A percentile compares a stretch with the other conserved stretches of the same genome.
Evolutionary conservation across 2,797 vertebrate species (phyloP).

Genomic region (Poeciliopsis gracilis): DNA sequence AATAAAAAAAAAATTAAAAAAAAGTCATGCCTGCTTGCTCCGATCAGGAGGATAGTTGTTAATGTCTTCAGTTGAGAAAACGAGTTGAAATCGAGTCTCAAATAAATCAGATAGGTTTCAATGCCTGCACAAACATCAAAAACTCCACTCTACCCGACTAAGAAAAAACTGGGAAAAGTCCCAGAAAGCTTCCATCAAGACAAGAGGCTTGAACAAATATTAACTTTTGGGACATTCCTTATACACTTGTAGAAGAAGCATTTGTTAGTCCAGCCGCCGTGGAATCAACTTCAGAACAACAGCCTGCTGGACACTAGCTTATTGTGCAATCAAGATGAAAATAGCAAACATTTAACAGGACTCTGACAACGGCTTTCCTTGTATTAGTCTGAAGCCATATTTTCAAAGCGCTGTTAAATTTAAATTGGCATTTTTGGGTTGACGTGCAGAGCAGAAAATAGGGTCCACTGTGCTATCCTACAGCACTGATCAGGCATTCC

Average conservation of each 20-base stretch:
- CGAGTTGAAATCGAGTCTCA: not conserved
- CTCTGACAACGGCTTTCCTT: not conserved
- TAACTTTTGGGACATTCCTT: constrained; percentile 27
- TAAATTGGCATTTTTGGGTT: not conserved
- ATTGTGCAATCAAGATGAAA: constrained; percentile 1
- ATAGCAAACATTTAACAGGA: constrained; percentile 7
- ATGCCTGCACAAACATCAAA: not conserved
- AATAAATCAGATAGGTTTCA: not conserved
- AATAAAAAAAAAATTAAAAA: not conserved
- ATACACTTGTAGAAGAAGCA: constrained; percentile 20
- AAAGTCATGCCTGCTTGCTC: not conserved
- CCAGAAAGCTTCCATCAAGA: not conserved
- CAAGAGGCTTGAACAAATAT: constrained; percentile 13
- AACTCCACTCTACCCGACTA: not conserved
- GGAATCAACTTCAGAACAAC: constrained; percentile 16
- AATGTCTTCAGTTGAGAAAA: constrained; percentile 1
- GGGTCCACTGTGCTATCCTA: constrained; percentile 3
- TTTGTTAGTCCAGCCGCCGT: constrained; percentile 17
- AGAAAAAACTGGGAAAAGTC: not conserved
- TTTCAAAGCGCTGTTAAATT: not conserved
- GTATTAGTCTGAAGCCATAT: not conserved
- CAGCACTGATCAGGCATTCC: constrained; percentile 17
- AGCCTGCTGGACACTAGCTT: constrained; percentile 1
- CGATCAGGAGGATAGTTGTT: constrained; percentile 1
- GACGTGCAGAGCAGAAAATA: not conserved